Conservation (phyloP, 2,888 invertebrate genomes). For the Troides aeacus region DNA sequence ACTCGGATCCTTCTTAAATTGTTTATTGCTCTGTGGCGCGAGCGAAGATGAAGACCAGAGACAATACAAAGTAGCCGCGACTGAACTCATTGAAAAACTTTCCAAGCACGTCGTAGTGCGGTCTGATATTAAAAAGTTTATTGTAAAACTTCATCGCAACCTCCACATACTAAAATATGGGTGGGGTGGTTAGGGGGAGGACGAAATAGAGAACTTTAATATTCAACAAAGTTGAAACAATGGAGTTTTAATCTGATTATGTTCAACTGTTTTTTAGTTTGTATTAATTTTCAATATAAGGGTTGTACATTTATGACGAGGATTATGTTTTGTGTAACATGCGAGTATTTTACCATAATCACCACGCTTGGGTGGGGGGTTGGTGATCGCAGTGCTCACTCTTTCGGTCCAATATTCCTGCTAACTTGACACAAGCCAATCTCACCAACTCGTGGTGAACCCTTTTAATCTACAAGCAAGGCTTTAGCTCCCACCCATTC, state of each 20-base stretch:
- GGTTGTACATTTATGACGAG: too few relatives aligned
- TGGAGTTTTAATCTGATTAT: conserved; percentile 3
- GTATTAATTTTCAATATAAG: not conserved
- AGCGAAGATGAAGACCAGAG: not conserved
- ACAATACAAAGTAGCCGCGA: not conserved
- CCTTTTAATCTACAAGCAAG: too few relatives aligned
- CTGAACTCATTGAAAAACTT: conserved; percentile 20
- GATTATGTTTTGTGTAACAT: too few relatives aligned
- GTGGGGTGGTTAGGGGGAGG: not conserved
- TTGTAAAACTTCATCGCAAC: conserved; percentile 19
- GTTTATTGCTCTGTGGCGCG: too few relatives aligned
- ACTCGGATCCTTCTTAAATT: too few relatives aligned
- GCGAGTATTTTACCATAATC: too few relatives aligned
- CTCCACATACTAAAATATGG: not conserved
- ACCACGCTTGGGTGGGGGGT: too few relatives aligned
- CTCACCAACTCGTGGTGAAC: too few relatives aligned
- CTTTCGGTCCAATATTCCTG: too few relatives aligned
- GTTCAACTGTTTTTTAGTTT: not conserved
- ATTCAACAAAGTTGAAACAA: not conserved
- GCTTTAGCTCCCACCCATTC: too few relatives aligned
- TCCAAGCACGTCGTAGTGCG: not conserved
- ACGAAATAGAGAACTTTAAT: not conserved
- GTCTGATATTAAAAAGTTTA: conserved; percentile 26
- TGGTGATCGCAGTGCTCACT: too few relatives aligned
- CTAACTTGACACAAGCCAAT: too few relatives aligned